Conservation (phyloP, 2,113 vertebrate species). For the Rhinoptilus africanus region DNA sequence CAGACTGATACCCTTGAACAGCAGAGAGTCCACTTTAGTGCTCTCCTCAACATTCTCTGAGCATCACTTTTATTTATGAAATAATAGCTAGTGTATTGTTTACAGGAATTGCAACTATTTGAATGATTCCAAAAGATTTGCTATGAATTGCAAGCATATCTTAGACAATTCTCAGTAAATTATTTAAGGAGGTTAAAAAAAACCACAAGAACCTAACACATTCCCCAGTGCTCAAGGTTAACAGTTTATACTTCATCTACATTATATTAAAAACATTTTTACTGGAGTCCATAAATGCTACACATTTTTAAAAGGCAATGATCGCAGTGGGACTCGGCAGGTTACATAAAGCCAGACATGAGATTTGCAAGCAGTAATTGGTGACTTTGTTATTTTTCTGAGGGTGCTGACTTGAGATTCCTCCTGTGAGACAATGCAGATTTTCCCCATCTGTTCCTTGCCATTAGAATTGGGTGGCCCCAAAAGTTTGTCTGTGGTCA, state of each 20-base stretch:
- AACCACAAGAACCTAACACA: neutral
- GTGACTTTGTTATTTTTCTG: neutral
- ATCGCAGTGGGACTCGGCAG: neutral
- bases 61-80: neutral
- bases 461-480: neutral
- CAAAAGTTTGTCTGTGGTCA: neutral
- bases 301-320: slow-evolving; percentile 31
- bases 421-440: neutral
- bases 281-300: slow-evolving; percentile 35
- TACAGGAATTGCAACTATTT: neutral
- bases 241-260: slow-evolving; percentile 49
- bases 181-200: neutral
- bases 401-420: neutral
- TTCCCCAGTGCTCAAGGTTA: slow-evolving; percentile 32
- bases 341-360: neutral
- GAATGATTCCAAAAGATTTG: neutral
- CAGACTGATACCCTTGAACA: neutral
- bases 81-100: neutral
- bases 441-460: neutral
- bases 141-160: neutral
- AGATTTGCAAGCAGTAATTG: neutral
- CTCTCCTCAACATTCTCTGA: neutral
- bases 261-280: slow-evolving; percentile 70
- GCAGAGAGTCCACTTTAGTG: neutral
- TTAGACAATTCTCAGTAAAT: neutral